phyloP scores from a whole-genome alignment of 2,113 vertebrate genomes.

The Oryzias javanicus region DNA sequence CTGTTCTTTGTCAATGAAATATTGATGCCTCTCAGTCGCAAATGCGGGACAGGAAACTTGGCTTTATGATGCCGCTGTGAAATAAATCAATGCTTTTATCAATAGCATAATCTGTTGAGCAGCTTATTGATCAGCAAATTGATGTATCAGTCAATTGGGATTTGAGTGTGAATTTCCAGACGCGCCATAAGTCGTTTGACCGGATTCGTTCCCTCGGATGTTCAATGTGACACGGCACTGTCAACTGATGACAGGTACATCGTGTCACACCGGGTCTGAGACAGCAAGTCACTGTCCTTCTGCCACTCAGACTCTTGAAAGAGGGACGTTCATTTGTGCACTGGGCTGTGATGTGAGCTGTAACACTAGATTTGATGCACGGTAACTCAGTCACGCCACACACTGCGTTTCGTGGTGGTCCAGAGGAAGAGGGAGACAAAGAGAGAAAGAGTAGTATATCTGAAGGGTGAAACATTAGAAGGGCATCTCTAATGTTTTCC shows the following conservation, averaged over 20 bases:
- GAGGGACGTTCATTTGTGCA: conserved; percentile 59
- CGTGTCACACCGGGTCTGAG: conserved; percentile 39
- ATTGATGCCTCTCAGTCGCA: conserved; percentile 18
- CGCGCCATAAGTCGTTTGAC: background rate
- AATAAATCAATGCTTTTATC: conserved; percentile 22
- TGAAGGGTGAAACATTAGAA: conserved; percentile 59
- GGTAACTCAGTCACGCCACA: conserved; percentile 32
- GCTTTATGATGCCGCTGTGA: background rate
- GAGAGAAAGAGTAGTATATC: conserved; percentile 47
- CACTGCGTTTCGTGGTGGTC: conserved; percentile 41
- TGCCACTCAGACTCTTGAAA: conserved; percentile 60
- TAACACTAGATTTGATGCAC: conserved; percentile 47
- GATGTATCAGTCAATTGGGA: conserved; percentile 24
- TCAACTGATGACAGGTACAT: conserved; percentile 40
- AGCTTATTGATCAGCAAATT: conserved; percentile 25
- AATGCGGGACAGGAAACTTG: conserved; percentile 1
- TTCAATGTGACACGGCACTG: conserved; percentile 29
- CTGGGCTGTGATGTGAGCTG: conserved; percentile 59
- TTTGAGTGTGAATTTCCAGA: background rate
- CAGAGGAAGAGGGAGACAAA: conserved; percentile 23
- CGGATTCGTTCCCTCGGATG: conserved; percentile 1
- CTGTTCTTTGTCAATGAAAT: conserved; percentile 17
- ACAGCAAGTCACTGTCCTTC: conserved; percentile 36
- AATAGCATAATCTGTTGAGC: conserved; percentile 34
- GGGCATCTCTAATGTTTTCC: conserved; percentile 63